Evolutionary conservation across 2,113 vertebrate genomes (phyloP).

Genomic region (Tetrax tetrax): DNA sequence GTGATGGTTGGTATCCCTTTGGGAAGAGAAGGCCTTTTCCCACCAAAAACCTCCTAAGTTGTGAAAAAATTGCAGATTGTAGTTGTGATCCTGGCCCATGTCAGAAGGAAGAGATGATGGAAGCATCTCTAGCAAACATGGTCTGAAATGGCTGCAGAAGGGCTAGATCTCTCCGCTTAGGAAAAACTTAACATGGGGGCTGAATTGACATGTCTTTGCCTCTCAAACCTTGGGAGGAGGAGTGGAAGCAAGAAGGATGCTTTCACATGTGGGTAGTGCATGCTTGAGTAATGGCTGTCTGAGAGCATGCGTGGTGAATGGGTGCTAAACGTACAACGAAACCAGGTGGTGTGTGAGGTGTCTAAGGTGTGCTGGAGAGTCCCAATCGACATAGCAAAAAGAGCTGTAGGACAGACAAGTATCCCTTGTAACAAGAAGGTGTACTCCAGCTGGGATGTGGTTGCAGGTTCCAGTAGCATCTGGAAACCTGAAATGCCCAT

Average conservation of each 20-base stretch:
- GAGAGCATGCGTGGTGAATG: not conserved
- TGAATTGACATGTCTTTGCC: not conserved
- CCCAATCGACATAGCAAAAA: not conserved
- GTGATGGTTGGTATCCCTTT: not conserved
- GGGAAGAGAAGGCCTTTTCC: not conserved
- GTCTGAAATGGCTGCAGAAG: not conserved
- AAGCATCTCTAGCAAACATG: not conserved
- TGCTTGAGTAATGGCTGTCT: not conserved
- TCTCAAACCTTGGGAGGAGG: not conserved
- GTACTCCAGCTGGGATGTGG: not conserved
- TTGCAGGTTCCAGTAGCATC: not conserved
- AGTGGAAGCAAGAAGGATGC: rapidly evolving
- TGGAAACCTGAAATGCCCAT: not conserved
- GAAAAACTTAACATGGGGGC: not conserved
- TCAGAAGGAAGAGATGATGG: not conserved
- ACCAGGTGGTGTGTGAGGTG: not conserved
- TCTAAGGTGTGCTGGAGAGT: not conserved
- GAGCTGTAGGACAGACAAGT: not conserved
- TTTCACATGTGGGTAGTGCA: not conserved
- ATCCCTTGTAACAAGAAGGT: not conserved
- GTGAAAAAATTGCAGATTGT: not conserved
- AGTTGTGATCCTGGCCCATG: not conserved
- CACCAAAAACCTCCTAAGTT: not conserved
- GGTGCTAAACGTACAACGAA: not conserved
- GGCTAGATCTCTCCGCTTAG: not conserved